These are phyloP conservation scores for Cuniculus paca DNA, from an alignment of 2,797 vertebrate genomes.

Conservation along the genomic window DNA sequence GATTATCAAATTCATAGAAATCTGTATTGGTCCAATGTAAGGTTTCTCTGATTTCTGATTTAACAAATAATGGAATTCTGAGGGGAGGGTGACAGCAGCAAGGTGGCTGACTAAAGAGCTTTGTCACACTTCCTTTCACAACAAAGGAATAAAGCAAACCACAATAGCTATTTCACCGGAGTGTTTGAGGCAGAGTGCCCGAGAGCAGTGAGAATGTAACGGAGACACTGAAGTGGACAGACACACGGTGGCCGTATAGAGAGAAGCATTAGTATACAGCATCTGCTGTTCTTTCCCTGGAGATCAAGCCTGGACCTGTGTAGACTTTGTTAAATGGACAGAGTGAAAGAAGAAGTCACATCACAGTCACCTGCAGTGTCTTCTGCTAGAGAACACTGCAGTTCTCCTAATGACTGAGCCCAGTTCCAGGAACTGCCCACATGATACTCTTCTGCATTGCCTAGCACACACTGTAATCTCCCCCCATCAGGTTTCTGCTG, in stretches of 20 bases:
- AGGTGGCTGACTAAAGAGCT: not conserved
- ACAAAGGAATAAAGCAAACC: not conserved
- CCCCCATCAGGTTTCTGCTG: not conserved
- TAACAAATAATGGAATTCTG: not conserved
- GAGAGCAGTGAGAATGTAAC: not conserved
- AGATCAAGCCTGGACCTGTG: not conserved
- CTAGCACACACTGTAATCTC: not conserved
- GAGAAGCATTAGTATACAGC: too few species aligned
- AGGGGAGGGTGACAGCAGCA: not conserved
- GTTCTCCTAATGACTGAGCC: not conserved
- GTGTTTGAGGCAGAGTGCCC: too few species aligned
- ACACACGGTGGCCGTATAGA: too few species aligned
- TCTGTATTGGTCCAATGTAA: not conserved
- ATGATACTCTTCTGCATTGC: too few species aligned
- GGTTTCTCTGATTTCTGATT: not conserved
- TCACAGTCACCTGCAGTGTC: not conserved
- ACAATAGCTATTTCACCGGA: not conserved
- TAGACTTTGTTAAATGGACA: accelerated
- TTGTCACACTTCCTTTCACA: too few species aligned
- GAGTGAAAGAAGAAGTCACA: not conserved
- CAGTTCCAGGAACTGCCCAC: not conserved
- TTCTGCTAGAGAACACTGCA: not conserved
- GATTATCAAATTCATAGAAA: slow-evolving; percentile 1
- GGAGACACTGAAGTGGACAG: not conserved
- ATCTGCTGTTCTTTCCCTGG: not conserved